Evolutionary conservation across 1,140 invertebrate species (phyloP).

Genomic region (Subanguina moxae): DNA sequence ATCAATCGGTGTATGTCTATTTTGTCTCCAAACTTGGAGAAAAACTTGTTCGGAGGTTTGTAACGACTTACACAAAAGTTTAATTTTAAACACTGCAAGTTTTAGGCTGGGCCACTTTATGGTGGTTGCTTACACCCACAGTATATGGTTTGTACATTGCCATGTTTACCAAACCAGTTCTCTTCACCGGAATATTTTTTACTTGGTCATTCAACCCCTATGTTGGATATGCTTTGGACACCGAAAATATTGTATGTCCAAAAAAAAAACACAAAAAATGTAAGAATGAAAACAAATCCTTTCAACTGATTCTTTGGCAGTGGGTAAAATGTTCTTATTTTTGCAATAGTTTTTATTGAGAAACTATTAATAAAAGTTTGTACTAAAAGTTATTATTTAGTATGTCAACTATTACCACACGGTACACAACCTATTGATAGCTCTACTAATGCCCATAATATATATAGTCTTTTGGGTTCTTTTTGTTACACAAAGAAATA

Average conservation of each 20-base stretch:
- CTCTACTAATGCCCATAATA: no score
- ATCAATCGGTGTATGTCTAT: not conserved
- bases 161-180: slow-evolving; percentile 12
- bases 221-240: not conserved
- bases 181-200: slow-evolving; percentile 3
- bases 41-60: not conserved
- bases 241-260: not conserved
- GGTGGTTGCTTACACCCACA: slow-evolving; percentile 12
- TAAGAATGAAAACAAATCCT: no score
- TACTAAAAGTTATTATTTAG: no score
- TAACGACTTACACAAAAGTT: not conserved
- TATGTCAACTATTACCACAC: no score
- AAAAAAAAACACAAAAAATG: no score
- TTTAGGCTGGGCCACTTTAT: slow-evolving; percentile 7
- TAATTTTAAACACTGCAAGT: not conserved
- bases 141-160: slow-evolving; percentile 7
- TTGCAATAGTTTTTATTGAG: no score
- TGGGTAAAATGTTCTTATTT: no score
- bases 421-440: no score
- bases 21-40: not conserved
- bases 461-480: no score
- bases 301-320: no score
- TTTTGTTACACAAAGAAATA: no score
- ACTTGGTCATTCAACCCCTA: slow-evolving; percentile 5
- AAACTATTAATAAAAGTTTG: no score